phyloP scores from a whole-genome alignment of 30 jellyfish, hydroid and myxozoan genomes.

The Calvadosia cruxmelitensis region DNA sequence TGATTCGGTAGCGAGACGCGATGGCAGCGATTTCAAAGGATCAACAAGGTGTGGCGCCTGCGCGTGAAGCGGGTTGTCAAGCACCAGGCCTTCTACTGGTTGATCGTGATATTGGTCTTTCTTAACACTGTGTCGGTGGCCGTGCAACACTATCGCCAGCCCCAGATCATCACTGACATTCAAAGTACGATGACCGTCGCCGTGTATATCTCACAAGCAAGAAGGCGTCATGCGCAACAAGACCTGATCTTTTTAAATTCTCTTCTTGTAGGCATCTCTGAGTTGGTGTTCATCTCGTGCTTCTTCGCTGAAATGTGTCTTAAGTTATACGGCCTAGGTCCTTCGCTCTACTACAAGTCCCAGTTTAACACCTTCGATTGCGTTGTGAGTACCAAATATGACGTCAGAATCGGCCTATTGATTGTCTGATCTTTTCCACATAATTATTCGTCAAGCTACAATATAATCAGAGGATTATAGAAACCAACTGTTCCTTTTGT shows the following conservation, averaged over 20 bases:
- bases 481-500: too few species aligned
- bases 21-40: slow-evolving; percentile 40
- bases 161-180: slow-evolving; percentile 69
- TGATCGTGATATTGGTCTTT: slow-evolving; percentile 55
- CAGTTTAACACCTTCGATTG: slow-evolving; percentile 81
- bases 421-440: too few species aligned
- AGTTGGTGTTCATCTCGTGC: slow-evolving; percentile 56
- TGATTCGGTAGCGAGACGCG: slow-evolving; percentile 73
- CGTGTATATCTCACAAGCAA: neutral
- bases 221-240: too few species aligned
- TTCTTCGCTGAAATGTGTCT: slow-evolving; percentile 84
- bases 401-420: too few species aligned
- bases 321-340: slow-evolving; percentile 82
- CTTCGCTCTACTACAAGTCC: slow-evolving; percentile 67
- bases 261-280: slow-evolving; percentile 81
- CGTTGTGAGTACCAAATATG: slow-evolving; percentile 79
- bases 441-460: too few species aligned
- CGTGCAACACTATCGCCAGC: slow-evolving; percentile 73
- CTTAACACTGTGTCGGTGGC: slow-evolving; percentile 88
- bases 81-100: slow-evolving; percentile 81
- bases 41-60: slow-evolving; percentile 38
- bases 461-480: too few species aligned
- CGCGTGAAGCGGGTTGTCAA: slow-evolving; percentile 44
- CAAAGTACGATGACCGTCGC: slow-evolving; percentile 43
- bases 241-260: too few species aligned